Conservation (phyloP, 2,888 invertebrate species). For the Gnatocerus cornutus region DNA sequence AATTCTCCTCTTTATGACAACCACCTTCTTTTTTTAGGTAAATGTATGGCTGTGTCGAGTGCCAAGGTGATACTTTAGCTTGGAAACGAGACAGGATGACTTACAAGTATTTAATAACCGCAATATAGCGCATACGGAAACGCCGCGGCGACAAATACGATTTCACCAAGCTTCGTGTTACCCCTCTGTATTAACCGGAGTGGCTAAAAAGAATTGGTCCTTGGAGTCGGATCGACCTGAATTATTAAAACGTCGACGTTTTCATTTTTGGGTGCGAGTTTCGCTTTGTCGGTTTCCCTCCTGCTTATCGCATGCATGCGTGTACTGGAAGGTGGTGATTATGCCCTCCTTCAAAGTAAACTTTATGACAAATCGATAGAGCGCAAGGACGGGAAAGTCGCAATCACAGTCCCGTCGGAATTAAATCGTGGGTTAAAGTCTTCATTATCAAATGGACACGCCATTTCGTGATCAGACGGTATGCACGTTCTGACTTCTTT, state of each 20-base stretch:
- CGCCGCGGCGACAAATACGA: neutral
- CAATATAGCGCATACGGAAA: neutral
- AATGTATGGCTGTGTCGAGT: no score
- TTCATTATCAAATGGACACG: slow-evolving; percentile 42
- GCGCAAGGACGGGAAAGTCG: slow-evolving; percentile 29
- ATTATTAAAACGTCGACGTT: neutral
- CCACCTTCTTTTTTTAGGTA: no score
- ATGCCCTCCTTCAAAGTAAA: slow-evolving; percentile 25
- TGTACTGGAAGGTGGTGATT: slow-evolving; percentile 31
- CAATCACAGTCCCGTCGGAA: slow-evolving; percentile 22
- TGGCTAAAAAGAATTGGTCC: neutral
- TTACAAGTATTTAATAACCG: neutral
- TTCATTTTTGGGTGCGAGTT: neutral
- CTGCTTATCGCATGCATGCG: slow-evolving; percentile 20
- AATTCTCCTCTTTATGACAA: slow-evolving; percentile 11
- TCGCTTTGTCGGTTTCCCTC: neutral
- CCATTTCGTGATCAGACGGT: slow-evolving; percentile 28
- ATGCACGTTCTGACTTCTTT: slow-evolving; percentile 19
- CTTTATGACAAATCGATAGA: slow-evolving; percentile 26
- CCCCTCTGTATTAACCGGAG: neutral
- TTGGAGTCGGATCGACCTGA: neutral
- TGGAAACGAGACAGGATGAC: no score
- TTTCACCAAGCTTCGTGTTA: neutral
- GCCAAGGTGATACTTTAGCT: no score
- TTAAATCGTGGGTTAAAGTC: slow-evolving; percentile 34